Evolutionary conservation across 2,888 invertebrate genomes (phyloP).

Genomic region (Caenorhabditis becei): DNA sequence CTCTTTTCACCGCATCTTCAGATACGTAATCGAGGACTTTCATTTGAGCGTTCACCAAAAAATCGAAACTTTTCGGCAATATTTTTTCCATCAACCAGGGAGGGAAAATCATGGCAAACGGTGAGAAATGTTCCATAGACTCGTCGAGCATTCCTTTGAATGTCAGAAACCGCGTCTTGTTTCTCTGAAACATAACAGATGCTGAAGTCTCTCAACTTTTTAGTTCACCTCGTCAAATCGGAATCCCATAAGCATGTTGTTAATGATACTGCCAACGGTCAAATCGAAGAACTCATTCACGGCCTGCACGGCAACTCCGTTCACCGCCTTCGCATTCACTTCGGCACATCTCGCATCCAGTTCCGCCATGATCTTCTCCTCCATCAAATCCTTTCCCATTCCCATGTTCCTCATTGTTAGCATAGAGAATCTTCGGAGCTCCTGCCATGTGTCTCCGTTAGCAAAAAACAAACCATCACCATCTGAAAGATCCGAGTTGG

Average conservation of each 20-base stretch:
- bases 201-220: neutral
- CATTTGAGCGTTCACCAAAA: neutral
- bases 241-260: slow-evolving; percentile 35
- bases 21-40: slow-evolving; percentile 24
- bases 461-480: slow-evolving; percentile 38
- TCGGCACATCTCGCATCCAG: slow-evolving; percentile 33
- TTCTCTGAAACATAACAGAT: slow-evolving; percentile 5
- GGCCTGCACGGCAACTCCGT: slow-evolving; percentile 17
- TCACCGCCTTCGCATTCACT: neutral
- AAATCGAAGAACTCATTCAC: too few relatives aligned
- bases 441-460: slow-evolving; percentile 46
- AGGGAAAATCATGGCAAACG: slow-evolving; percentile 8
- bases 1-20: slow-evolving; percentile 31
- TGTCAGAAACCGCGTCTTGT: slow-evolving; percentile 9
- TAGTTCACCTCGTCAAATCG: slow-evolving; percentile 14
- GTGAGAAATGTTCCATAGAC: slow-evolving; percentile 11
- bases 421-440: slow-evolving; percentile 49
- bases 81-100: slow-evolving; percentile 12
- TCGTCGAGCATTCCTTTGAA: slow-evolving; percentile 27
- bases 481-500: slow-evolving; percentile 20
- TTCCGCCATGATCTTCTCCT: slow-evolving; percentile 54
- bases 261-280: too few relatives aligned
- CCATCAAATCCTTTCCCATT: too few relatives aligned
- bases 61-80: slow-evolving; percentile 10
- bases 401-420: slow-evolving; percentile 55